Percentiles rank a stretch among this genome's conserved stretches.
Conservation (phyloP, 2,888 invertebrate species). For the Reticulitermes lucifugus region DNA sequence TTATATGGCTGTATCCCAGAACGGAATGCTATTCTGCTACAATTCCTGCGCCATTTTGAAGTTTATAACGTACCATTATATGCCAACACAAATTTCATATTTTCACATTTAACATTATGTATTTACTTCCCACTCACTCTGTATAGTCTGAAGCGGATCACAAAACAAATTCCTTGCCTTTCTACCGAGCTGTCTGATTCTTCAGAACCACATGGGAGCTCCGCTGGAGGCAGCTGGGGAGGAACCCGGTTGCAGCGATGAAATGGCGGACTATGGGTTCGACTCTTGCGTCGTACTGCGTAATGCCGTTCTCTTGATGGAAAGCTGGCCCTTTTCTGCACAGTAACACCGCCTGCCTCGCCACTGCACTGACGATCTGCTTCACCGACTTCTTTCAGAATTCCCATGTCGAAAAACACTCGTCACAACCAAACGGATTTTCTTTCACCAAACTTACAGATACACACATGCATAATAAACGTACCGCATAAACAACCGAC, state of each 20-base stretch:
- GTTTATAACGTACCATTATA: no score
- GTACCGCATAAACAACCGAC: background rate
- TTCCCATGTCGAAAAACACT: slow-evolving; percentile 12
- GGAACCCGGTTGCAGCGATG: slow-evolving; percentile 9
- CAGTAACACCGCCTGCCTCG: background rate
- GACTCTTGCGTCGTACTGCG: slow-evolving; percentile 71
- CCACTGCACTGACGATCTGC: background rate
- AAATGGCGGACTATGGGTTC: slow-evolving; percentile 56
- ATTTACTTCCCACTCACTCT: no score
- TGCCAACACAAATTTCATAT: no score
- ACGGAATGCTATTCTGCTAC: no score
- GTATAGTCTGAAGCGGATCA: no score
- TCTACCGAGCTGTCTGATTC: background rate
- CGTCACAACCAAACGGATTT: background rate
- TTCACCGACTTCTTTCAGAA: slow-evolving; percentile 1
- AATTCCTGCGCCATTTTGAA: no score
- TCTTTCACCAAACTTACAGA: background rate
- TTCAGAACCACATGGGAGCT: background rate
- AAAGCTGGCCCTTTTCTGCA: slow-evolving; percentile 70
- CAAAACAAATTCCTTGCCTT: background rate
- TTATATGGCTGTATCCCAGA: no score
- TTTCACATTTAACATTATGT: no score
- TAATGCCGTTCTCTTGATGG: slow-evolving; percentile 76
- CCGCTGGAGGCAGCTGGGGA: slow-evolving; percentile 1
- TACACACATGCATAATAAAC: background rate